Evolutionary conservation across 2,113 vertebrate genomes (phyloP).

Genomic region (Sprattus sprattus): DNA sequence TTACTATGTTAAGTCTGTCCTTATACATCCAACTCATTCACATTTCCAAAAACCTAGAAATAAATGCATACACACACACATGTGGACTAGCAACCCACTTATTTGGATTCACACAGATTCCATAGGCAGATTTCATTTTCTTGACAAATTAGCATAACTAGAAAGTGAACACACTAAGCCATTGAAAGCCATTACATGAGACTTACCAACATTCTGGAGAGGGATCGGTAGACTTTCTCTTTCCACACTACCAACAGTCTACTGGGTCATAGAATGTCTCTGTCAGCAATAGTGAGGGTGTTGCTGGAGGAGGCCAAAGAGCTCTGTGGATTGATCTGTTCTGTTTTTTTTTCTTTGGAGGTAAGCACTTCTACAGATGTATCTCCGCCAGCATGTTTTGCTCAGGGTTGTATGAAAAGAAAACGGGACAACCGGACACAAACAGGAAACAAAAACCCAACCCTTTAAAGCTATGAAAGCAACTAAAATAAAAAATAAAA

Average conservation of each 20-base stretch:
- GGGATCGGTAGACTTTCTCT: neutral
- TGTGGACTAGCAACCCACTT: no score
- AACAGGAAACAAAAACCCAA: neutral
- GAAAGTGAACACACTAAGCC: neutral
- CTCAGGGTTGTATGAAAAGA: neutral
- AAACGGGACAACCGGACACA: neutral
- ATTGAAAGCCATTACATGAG: neutral
- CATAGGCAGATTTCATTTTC: no score
- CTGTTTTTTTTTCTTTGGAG: neutral
- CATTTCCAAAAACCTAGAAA: no score
- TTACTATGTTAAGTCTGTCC: no score
- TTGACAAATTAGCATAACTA: neutral
- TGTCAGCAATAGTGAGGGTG: neutral
- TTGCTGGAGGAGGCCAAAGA: neutral
- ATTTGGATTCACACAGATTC: no score
- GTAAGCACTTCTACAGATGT: neutral
- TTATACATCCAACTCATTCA: no score
- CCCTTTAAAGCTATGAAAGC: neutral
- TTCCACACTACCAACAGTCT: neutral
- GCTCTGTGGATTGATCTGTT: neutral
- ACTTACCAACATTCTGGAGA: neutral
- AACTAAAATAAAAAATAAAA: neutral
- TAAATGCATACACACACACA: no score
- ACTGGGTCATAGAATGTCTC: neutral
- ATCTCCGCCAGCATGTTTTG: neutral